Evolutionary conservation across 1,140 invertebrate species (phyloP).

Genomic region (Homarus americanus): DNA sequence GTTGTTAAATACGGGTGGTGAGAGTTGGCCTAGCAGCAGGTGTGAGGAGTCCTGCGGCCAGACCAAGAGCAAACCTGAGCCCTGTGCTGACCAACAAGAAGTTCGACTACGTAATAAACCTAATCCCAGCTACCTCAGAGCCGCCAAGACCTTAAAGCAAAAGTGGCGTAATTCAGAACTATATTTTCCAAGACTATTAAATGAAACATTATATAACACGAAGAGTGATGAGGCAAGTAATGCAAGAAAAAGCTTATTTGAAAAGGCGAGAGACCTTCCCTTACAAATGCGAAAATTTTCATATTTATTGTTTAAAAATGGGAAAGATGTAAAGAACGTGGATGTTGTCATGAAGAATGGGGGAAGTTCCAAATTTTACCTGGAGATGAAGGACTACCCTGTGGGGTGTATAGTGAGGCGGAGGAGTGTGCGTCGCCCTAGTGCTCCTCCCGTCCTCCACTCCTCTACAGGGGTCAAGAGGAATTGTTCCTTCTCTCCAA

Average conservation of each 20-base stretch:
- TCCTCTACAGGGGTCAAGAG: not conserved
- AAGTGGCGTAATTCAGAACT: conserved; percentile 49
- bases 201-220: not conserved
- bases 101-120: not conserved
- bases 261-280: conserved; percentile 24
- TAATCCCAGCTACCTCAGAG: not conserved
- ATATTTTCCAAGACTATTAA: conserved; percentile 21
- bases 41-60: not conserved
- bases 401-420: not conserved
- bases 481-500: conserved; percentile 24
- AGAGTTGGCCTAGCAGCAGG: not conserved
- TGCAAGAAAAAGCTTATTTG: conserved; percentile 21
- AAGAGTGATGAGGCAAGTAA: conserved; percentile 1
- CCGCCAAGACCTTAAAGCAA: conserved; percentile 1
- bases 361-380: conserved; percentile 6
- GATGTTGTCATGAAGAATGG: not conserved
- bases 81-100: not conserved
- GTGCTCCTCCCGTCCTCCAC: not conserved
- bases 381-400: conserved; percentile 18
- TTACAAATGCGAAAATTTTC: conserved; percentile 31
- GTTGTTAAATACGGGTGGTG: not conserved
- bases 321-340: not conserved
- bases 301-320: conserved; percentile 27
- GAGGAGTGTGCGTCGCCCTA: not conserved
- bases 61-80: not conserved